Evolutionary conservation across 1,140 invertebrate genomes (phyloP), one percentile per base, ranked within the genome.

Genomic region (Drosophila santomea): DNA sequence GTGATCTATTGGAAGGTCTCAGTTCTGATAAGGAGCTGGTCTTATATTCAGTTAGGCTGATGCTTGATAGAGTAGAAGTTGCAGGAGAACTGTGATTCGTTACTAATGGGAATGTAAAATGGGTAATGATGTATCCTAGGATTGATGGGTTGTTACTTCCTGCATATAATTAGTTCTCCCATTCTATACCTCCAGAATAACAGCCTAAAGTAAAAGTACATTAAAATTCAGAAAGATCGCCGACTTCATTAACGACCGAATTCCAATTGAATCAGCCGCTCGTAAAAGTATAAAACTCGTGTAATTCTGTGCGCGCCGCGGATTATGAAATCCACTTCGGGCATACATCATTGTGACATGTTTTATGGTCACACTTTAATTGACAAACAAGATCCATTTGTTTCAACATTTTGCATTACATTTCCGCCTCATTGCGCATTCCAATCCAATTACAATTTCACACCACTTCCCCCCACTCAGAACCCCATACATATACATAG

Each of bases 391-490:
- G 72, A 66, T 75, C 61, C 59, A 62, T 51, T 62, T 74, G 62
- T 75, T 75, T 66, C 73, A 76, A 76, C 73, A 64, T 84, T 80
- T 80, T 74, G 80, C 80, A 83, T 60, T 74, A 59, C 48, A 74
- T 74, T 44, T 68, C 73, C 79, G 83, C 50, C 74, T 82, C 83
- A 85, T 78, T 88, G 83, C 69, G 51, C 83, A 88, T 85, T 82
- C 78, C 74, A 60, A 72, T 88, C 78, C 82, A 85, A 85, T 85
- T 85, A 85, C 85, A 85, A 88, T 85, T 85, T 72, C 64, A 74
- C 57, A 69, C 64, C 83, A 82, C 60, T 60, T 44, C 6, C 28
- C 72, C 43, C 17, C 10, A 8, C 32, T 10, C 43, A 17, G 7
- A 5, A 36, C 28, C 57, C 8, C 4, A 25, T 25, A 25, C 43